Percentiles rank a stretch among this genome's conserved stretches.
Conservation (phyloP, 2,888 invertebrate species). For the Hermaeophaga mercurialis region DNA sequence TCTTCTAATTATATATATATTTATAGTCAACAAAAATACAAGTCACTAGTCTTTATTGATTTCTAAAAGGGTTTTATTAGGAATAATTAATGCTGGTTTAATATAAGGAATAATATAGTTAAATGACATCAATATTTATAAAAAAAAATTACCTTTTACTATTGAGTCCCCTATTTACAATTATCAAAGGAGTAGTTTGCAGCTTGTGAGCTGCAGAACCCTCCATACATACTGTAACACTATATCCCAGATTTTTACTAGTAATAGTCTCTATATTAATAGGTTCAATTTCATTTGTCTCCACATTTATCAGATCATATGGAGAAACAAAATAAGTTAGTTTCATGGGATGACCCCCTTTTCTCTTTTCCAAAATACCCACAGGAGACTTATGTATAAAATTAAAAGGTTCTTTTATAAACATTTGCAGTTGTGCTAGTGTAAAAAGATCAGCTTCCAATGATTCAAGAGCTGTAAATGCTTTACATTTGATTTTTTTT, state of each 20-base stretch:
- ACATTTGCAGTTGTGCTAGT: constrained; percentile 74
- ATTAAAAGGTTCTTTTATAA: constrained; percentile 72
- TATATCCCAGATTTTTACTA: constrained; percentile 76
- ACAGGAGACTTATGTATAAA: constrained; percentile 88
- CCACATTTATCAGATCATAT: constrained; percentile 84
- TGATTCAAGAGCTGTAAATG: constrained; percentile 89
- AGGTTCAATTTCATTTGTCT: constrained; percentile 72
- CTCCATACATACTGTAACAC: constrained; percentile 89
- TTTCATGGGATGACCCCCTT: constrained; percentile 92
- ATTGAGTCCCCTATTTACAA: constrained; percentile 69
- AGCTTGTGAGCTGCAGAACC: constrained; percentile 85
- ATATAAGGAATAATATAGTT: too few species aligned
- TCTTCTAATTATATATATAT: too few species aligned
- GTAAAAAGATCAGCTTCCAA: constrained; percentile 87
- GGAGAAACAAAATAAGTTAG: constrained; percentile 93
- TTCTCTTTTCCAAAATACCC: constrained; percentile 80
- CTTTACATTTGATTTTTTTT: constrained; percentile 92
- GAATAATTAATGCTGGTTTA: too few species aligned
- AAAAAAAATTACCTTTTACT: constrained; percentile 70
- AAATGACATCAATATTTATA: too few species aligned
- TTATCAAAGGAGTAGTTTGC: constrained; percentile 74
- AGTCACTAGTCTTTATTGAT: too few species aligned
- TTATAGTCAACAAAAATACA: too few species aligned
- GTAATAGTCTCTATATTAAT: constrained; percentile 77
- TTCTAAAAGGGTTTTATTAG: too few species aligned